Base-by-base conservation (phyloP, 2,888 invertebrate species). In the Gymnocheta viridis region DNA sequence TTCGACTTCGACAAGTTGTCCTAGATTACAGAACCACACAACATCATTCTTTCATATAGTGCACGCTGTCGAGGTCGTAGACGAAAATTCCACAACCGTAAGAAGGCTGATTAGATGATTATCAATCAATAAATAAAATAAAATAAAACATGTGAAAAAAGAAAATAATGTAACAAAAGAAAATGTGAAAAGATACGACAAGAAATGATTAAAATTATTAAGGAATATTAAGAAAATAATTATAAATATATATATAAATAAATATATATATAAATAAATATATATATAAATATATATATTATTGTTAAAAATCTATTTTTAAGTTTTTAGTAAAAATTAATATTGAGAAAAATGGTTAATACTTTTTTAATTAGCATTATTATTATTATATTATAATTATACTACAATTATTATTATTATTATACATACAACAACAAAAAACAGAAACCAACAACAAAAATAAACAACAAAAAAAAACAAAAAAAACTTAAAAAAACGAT, bases 311-410 rank as follows among this genome's bases (percentile, higher is more conserved):
- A 73, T 84, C 77, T 84, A 84, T 84, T 84, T 84, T 84, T 84
- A 84, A 84, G 84, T 84, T 84, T 84, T 84, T 84, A 84, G 84
- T 84, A 81, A 84, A 84, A 81, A 84, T 84, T 77, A 77, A 84
- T 84, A 81, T 66, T 77, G 77, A 78, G 77, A 77, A 82, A n/a
- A 84, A 81, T 84, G 84, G 84, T 84, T 84, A 84, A 84, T 81
- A 84, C 81, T 84, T 84, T 84, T 84, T 84, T 84, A 84, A 84
- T 84, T 84, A 84, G 84, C 81, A 84, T 84, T 84, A 84, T 84
- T 84, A 84, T 83, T 79, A 82, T 82, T 72, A 82, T 78, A 69
- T 67, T 78, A 82, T 74, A 58, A 74, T 80, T 69, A 80, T 62
- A 78, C 41, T 84, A 73, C 58, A 51, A 80, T 73, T 77, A 83